These are phyloP conservation scores for Tetropium fuscum DNA, from an alignment of 2,888 invertebrate genomes.

Conservation along the genomic window DNA sequence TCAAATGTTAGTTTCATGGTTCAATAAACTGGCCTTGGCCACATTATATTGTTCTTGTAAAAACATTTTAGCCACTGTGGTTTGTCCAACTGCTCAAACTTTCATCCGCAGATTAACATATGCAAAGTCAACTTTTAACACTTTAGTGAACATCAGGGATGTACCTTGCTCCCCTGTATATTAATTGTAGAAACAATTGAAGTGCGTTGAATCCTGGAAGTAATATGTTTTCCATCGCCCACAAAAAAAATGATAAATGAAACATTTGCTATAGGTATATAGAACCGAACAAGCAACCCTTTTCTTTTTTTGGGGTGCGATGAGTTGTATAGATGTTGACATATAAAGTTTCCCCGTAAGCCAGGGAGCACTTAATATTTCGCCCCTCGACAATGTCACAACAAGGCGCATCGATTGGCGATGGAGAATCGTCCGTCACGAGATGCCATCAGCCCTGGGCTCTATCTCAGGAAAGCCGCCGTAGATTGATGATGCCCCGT, in stretches of 20 bases:
- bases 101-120: too few relatives aligned
- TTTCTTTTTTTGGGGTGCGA: conserved; percentile 21
- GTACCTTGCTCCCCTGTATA: too few relatives aligned
- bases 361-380: conserved; percentile 46
- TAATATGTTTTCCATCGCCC: not conserved
- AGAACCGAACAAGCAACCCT: conserved; percentile 12
- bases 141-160: too few relatives aligned
- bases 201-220: too few relatives aligned
- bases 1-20: too few relatives aligned
- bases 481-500: conserved; percentile 59
- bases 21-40: too few relatives aligned
- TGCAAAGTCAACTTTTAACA: too few relatives aligned
- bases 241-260: conserved; percentile 11
- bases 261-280: not conserved
- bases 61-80: too few relatives aligned
- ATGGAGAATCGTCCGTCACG: conserved; percentile 59
- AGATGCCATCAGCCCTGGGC: conserved; percentile 53
- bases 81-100: too few relatives aligned
- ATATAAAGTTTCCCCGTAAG: conserved; percentile 45
- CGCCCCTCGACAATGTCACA: conserved; percentile 52
- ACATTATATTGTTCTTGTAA: too few relatives aligned
- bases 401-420: conserved; percentile 45
- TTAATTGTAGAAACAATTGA: too few relatives aligned
- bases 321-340: conserved; percentile 36
- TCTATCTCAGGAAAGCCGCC: conserved; percentile 55